Evolutionary conservation across 2,888 invertebrate species (phyloP), one percentile per base, ranked within the genome.

Genomic region (Amphiduros pacificus): DNA sequence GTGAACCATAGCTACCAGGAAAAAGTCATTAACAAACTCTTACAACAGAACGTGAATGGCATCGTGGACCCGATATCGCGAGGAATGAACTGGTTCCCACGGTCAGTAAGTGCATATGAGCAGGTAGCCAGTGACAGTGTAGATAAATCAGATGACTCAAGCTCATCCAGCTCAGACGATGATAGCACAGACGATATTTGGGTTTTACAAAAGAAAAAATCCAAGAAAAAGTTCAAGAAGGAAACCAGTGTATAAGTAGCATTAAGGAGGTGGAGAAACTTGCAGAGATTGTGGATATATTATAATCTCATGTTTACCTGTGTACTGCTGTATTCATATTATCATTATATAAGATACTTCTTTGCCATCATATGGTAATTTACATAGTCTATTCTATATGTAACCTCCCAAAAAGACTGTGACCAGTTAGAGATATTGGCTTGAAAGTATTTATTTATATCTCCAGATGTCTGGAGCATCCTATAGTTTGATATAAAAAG

Each of bases 71-170:
- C 52, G 14, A n/a, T 52, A 20, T 36, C 59, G 9, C 52, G 53
- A 27, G 41, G 73, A 24, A 29, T 52, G 2, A 53, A 48, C 31
- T 74, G 74, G 74, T 69, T 77, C 59, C 76, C 77, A 2, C 64
- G 77, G 14, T 77, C 77, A 0, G 67, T 70, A n/a, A 72, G 73
- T 49, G 72, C 72, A 54, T 74, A 74, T 59, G 72, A 70, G 56
- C 69, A 74, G 57, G 54, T 63, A 17, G 72, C 93, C 92, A 77
- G 44, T 64, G 80, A 70, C 61, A 69, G 41, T 24, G 5, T 52
- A 4, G 59, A 59, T 6, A 51, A 51, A 17, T 24, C 14, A 6
- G n/a, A 20, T n/a, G 54, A 53, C 17, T 31, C 69, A 24, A 57
- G 75, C 65, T 67, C 70, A n/a, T 67, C 72, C 14, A 71, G 71